Base-by-base conservation (phyloP, 1,140 invertebrate genomes). In the Drosophila ogumai region DNA sequence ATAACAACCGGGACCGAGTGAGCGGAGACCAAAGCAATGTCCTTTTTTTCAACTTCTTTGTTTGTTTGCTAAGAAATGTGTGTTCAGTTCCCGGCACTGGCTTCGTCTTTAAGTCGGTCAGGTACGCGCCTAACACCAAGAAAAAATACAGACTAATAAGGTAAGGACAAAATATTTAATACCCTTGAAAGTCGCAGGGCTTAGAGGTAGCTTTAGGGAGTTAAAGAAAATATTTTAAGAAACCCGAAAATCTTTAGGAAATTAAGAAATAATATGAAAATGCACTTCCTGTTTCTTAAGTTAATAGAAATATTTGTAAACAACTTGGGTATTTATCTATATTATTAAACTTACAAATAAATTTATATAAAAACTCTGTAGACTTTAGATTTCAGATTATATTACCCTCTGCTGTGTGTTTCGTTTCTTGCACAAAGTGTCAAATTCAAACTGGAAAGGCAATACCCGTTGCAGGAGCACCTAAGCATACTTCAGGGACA, bases 1-100 rank as follows among this genome's bases (percentile, higher is more conserved):
- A 90, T 90, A 90, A 90, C 85, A 90, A 90, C 81, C 71, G 36
- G 60, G 32, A 59, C 44, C 55, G n/a, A 59, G 50, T 40, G 49
- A 32, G 40, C 34, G 67, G 64, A 68, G 63, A 66, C 66, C 58
- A 49, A 50, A 50, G 44, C 67, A 73, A 50, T 72, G 69, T 73
- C 54, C 69, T 59, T 71, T 59, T 72, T 72, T 36, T 43, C 66
- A 36, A 49, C 52, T 71, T 72, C 67, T 59, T 73, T 73, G 69
- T 73, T 73, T 73, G 69, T 73, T 73, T 73, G 69, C 54, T 41
- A 57, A 44, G 55, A 68, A 77, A 72, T 73, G 69, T 73, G 69
- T 73, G 69, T 73, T 72, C 34, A 50, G 44, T 50, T 50, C 55
- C 71, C 44, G 32, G 36, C 44, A 66, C 60, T 66, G 52, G 72